Percentiles rank a stretch among this genome's conserved stretches.
Conservation (phyloP, 2,888 invertebrate species). For the Clitarchus hookeri region DNA sequence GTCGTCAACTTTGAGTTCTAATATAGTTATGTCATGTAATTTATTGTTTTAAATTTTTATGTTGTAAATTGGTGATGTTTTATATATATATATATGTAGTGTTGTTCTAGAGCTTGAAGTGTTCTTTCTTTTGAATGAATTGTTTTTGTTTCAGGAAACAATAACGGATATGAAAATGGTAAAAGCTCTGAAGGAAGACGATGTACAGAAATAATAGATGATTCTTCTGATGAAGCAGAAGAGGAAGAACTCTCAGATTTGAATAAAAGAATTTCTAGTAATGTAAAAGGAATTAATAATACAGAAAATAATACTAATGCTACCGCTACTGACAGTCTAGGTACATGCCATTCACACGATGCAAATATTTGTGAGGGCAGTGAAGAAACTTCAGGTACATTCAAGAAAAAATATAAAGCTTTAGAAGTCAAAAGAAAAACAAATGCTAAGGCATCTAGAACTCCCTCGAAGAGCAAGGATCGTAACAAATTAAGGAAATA, state of each 20-base stretch:
- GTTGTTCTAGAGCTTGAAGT: too few relatives aligned
- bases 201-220: not conserved
- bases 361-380: not conserved
- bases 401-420: not conserved
- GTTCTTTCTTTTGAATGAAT: not conserved
- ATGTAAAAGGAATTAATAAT: not conserved
- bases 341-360: too few relatives aligned
- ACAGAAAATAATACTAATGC: not conserved
- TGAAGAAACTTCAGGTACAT: not conserved
- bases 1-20: too few relatives aligned
- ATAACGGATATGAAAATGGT: not conserved
- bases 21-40: too few relatives aligned
- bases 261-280: not conserved
- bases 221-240: not conserved
- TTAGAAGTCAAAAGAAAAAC: not conserved
- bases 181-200: not conserved
- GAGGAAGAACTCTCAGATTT: not conserved
- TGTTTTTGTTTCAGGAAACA: not conserved
- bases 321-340: too few relatives aligned
- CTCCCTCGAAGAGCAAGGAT: not conserved
- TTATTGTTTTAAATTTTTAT: too few relatives aligned
- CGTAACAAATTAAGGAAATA: not conserved
- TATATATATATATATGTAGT: too few relatives aligned
- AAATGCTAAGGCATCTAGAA: not conserved
- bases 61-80: too few relatives aligned